These are phyloP conservation scores for Decapterus maruadsi DNA, from an alignment of 2,797 vertebrate genomes.

Conservation along the genomic window DNA sequence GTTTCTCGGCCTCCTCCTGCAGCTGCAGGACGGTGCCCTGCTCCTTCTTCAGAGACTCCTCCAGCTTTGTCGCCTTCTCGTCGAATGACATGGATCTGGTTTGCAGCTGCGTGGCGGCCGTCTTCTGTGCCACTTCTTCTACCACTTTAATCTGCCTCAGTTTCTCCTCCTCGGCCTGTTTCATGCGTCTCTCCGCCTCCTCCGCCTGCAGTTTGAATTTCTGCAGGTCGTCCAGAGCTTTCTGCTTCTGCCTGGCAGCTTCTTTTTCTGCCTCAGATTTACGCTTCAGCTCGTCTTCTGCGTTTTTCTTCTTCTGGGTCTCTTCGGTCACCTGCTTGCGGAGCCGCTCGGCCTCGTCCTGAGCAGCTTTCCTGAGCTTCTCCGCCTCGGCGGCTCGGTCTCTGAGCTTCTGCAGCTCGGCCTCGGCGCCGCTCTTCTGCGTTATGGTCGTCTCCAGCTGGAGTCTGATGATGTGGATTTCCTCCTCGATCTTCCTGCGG, in stretches of 20 bases:
- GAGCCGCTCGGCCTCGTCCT: conserved; percentile 95
- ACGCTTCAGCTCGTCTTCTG: conserved; percentile 92
- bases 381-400: conserved; percentile 89
- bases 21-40: conserved; percentile 90
- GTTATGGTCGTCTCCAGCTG: conserved; percentile 90
- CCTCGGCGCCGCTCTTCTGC: conserved; percentile 89
- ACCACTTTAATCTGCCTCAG: conserved; percentile 91
- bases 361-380: conserved; percentile 88
- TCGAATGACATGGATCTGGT: conserved; percentile 87
- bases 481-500: conserved; percentile 93
- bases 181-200: conserved; percentile 92
- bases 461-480: conserved; percentile 91
- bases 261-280: conserved; percentile 93
- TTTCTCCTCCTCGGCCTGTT: conserved; percentile 93
- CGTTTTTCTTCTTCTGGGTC: conserved; percentile 93
- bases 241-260: conserved; percentile 93
- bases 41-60: conserved; percentile 93
- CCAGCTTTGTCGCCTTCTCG: conserved; percentile 90
- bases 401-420: conserved; percentile 88
- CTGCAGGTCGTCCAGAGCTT: conserved; percentile 92
- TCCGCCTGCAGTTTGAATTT: conserved; percentile 92
- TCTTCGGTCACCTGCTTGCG: conserved; percentile 94
- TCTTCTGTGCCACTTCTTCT: conserved; percentile 92
- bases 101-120: conserved; percentile 88
- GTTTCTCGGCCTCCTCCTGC: conserved; percentile 91